Conservation (phyloP, 92 coral and sea anemone species). For the Phenganax stokvisi region DNA sequence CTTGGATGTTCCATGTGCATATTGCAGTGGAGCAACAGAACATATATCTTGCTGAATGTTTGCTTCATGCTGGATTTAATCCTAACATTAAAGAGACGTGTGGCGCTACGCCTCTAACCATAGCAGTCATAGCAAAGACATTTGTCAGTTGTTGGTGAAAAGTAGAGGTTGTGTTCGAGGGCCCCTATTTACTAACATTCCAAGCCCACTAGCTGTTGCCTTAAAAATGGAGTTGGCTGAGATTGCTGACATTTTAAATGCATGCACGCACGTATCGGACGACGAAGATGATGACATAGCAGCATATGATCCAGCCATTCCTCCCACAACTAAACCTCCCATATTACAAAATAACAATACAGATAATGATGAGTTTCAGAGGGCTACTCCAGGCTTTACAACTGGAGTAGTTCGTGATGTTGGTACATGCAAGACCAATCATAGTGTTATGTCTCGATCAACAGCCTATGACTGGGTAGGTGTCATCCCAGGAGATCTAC, state of each 20-base stretch:
- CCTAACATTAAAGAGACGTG: conserved; percentile 25
- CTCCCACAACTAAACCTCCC: neutral
- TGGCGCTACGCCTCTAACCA: conserved; percentile 12
- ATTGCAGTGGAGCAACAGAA: conserved; percentile 24
- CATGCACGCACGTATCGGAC: conserved; percentile 25
- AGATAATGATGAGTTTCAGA: neutral
- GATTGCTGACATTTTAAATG: conserved; percentile 39
- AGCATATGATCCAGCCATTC: conserved; percentile 40
- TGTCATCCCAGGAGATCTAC: conserved; percentile 52
- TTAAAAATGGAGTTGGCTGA: conserved; percentile 45
- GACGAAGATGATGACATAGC: conserved; percentile 44
- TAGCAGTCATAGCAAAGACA: conserved; percentile 11
- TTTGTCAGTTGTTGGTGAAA: conserved; percentile 18
- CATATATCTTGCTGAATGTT: neutral
- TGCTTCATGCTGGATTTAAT: conserved; percentile 28
- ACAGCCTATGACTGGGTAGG: conserved; percentile 45
- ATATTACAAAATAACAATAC: neutral
- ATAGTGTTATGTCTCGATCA: conserved; percentile 37
- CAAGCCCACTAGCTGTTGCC: conserved; percentile 47
- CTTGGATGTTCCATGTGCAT: conserved; percentile 23
- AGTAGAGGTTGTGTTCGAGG: conserved; percentile 31
- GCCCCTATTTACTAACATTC: conserved; percentile 39
- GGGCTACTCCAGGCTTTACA: conserved; percentile 34
- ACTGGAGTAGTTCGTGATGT: conserved; percentile 51
- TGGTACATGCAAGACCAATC: conserved; percentile 42